Percentiles rank a stretch among this genome's conserved stretches.
Evolutionary conservation across 2,888 invertebrate genomes (phyloP).

Genomic region (Crepidodera aurea): DNA sequence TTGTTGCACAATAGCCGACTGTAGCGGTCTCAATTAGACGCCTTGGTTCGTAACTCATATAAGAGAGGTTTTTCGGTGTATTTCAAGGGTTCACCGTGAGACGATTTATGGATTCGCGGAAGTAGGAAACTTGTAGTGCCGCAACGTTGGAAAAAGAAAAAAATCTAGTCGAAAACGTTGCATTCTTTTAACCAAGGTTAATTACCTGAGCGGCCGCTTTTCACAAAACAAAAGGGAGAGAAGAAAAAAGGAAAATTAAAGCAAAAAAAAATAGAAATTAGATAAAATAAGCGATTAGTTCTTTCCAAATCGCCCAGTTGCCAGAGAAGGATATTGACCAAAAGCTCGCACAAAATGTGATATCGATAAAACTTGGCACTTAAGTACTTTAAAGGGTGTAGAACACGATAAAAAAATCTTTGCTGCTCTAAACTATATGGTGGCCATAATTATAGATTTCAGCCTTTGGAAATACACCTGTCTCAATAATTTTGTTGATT

Average conservation of each 20-base stretch:
- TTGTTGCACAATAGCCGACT: slow-evolving; percentile 44
- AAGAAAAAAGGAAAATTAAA: neutral
- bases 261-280: neutral
- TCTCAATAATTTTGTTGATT: no score
- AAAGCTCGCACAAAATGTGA: no score
- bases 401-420: no score
- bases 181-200: slow-evolving; percentile 9
- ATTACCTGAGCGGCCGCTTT: slow-evolving; percentile 15
- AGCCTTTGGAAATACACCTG: no score
- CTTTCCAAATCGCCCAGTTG: no score
- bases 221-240: neutral
- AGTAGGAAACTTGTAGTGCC: slow-evolving; percentile 18
- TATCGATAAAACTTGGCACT: no score
- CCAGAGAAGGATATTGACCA: no score
- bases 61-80: slow-evolving; percentile 30
- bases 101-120: slow-evolving; percentile 28
- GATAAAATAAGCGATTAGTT: no score
- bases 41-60: slow-evolving; percentile 38
- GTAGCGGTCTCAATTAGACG: slow-evolving; percentile 50
- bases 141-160: slow-evolving; percentile 6
- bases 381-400: no score
- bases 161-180: slow-evolving; percentile 4
- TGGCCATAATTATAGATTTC: no score
- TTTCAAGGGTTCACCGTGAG: slow-evolving; percentile 28
- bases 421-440: no score